Base-by-base conservation (phyloP, 53 echinoderm and acorn worm genomes). In the Holothuria leucospilota region DNA sequence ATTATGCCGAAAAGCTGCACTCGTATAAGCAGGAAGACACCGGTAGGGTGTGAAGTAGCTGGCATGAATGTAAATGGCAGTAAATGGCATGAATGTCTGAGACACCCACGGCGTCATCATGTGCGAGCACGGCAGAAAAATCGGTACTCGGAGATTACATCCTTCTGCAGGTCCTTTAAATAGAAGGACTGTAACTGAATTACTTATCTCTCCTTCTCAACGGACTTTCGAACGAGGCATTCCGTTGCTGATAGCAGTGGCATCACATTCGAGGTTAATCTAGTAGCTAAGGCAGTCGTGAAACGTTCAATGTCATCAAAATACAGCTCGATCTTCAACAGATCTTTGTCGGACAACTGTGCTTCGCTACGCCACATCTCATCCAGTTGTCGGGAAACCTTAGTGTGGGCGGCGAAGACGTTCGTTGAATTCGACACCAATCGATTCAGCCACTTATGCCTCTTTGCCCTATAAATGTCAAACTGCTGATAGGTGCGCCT, bases 71-170 rank as follows among this genome's bases (percentile, higher is more conserved):
- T 71, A 39, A 38, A 34, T 71, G 71, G 30, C 8, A 39, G 38
- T 34, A 71, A 71, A 71, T 71, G 71, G 34, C 71, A 14, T 39
- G 30, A 12, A 71, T 71, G 28, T 71, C 71, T 71, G 71, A 29
- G 71, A 34, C 71, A 71, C 38, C 71, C 30, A 71, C 71, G 30
- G 12, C 16, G 2, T 71, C 34, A 71, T 71, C 71, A 38, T 12
- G 71, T 71, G 29, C 39, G 71, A 71, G 71, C 71, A 29, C 71
- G 29, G 71, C 71, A 71, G 71, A 39, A 71, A 16, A 71, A 39
- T 71, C 20, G 71, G 71, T 39, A 71, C 71, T 71, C 71, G 71
- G 21, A 71, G 71, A 71, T 71, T 71, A 39, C 11, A 71, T 71
- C 71, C 71, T 38, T 71, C 34, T 71, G 34, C 71, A 71, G 71